Base-by-base conservation (phyloP, 2,797 vertebrate species). In the Chromobotia macracanthus region DNA sequence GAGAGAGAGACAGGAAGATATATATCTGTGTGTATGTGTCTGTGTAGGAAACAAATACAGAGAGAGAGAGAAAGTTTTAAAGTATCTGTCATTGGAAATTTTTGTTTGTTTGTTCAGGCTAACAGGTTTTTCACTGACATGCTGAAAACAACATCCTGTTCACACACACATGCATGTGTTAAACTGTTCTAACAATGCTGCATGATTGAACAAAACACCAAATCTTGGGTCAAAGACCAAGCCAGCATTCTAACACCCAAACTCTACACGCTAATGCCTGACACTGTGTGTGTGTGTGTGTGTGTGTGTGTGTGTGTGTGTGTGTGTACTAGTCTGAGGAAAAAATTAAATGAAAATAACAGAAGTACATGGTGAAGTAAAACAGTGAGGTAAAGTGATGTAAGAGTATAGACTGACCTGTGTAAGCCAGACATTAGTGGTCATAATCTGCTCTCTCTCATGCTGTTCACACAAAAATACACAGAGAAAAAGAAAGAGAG, bases 361-460 rank as follows among this genome's bases (percentile, higher is more conserved):
- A 41, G 38, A 41, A 41, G 48, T 50, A 50, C 13, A 15, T 50
- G 15, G 48, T 50, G 11, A n/a, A n/a, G n/a, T n/a, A n/a, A n/a
- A 31, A 21, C 31, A 68, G 46, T 25, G 31, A 25, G 60, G 6
- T 28, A 44, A 55, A 55, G 15, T 60, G 38, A 44, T 55, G 19
- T 58, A 38, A 55, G 18, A 7, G 35, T 38, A 38, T 58, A 23
- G 64, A 85, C 95, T 92, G 84, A 98, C 97, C 96, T 98, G 97
- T 9, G 97, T 99, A 68, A 99, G 92, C 97, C 97, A 99, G 79
- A 99, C 97, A 0, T 99, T 99, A 2, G 97, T 98, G 63, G 97
- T 99, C 97, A 99, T 99, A 90, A 99, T 95, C 93, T 99, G 97
- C 81, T 99, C 97, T 87, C 97, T 89, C 86, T 99, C 97, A 0